Evolutionary conservation across 1,140 invertebrate species (phyloP).

Genomic region (Drosophila prosaltans): DNA sequence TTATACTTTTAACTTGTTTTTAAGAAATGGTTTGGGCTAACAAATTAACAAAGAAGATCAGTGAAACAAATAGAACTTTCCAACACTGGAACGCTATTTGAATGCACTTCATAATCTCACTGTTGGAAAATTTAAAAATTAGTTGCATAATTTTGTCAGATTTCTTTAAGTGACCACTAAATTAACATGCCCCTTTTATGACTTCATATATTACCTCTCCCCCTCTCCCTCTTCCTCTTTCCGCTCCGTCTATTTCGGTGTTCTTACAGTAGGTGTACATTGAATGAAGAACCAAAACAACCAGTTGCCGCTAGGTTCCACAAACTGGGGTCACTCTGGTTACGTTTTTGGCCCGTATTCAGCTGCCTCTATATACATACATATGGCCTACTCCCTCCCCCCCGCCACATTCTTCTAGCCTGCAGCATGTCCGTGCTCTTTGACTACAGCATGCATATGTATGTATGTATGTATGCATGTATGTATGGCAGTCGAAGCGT

Average conservation of each 20-base stretch:
- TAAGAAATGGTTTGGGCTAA: too few species aligned
- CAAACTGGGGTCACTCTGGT: neutral
- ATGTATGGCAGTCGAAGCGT: slow-evolving; percentile 40
- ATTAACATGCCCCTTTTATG: neutral
- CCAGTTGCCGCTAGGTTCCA: neutral
- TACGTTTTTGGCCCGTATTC: neutral
- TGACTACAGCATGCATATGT: neutral
- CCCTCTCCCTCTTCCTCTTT: too few species aligned
- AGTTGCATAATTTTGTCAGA: neutral
- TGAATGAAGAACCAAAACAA: neutral
- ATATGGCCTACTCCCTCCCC: neutral
- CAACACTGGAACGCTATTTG: too few species aligned
- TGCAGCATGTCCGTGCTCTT: neutral
- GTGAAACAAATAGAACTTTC: too few species aligned
- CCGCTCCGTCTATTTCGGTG: too few species aligned
- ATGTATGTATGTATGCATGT: too few species aligned
- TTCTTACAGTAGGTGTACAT: too few species aligned
- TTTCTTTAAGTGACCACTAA: neutral
- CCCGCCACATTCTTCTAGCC: neutral
- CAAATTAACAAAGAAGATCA: too few species aligned
- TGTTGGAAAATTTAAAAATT: too few species aligned
- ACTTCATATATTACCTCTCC: too few species aligned
- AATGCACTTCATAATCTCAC: too few species aligned
- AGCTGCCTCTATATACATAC: neutral
- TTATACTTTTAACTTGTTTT: too few species aligned